Conservation (phyloP, 2,113 vertebrate species). For the Mus spicilegus region DNA sequence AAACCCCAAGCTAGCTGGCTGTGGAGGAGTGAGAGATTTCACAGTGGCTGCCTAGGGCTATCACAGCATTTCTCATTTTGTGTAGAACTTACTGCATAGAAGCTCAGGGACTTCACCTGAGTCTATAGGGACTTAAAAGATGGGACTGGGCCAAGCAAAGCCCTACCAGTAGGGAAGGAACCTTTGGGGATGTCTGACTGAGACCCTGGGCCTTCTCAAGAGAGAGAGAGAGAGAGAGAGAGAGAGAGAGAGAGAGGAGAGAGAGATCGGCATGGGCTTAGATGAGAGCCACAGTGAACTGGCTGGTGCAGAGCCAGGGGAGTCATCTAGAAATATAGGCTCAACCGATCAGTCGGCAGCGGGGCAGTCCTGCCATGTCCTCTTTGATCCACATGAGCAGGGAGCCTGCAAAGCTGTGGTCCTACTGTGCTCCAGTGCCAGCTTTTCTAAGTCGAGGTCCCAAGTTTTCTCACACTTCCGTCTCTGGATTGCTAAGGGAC, state of each 20-base stretch:
- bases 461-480: not conserved
- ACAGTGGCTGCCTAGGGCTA: rapidly evolving
- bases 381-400: not conserved
- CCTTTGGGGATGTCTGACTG: not conserved
- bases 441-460: not conserved
- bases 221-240: not conserved
- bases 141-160: not conserved
- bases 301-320: not conserved
- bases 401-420: not conserved
- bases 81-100: not conserved
- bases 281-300: not conserved
- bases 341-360: rapidly evolving
- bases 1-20: not conserved
- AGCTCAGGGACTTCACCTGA: not conserved
- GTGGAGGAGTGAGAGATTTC: not conserved
- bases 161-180: not conserved
- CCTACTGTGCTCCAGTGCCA: not conserved
- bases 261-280: not conserved
- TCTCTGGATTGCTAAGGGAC: not conserved
- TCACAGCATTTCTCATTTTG: not conserved
- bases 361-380: rapidly evolving
- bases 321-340: not conserved
- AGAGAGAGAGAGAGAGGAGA: conserved; percentile 27
- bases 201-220: not conserved
- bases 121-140: not conserved